Conservation (phyloP, 2,888 invertebrate species). For the Oithona nana region DNA sequence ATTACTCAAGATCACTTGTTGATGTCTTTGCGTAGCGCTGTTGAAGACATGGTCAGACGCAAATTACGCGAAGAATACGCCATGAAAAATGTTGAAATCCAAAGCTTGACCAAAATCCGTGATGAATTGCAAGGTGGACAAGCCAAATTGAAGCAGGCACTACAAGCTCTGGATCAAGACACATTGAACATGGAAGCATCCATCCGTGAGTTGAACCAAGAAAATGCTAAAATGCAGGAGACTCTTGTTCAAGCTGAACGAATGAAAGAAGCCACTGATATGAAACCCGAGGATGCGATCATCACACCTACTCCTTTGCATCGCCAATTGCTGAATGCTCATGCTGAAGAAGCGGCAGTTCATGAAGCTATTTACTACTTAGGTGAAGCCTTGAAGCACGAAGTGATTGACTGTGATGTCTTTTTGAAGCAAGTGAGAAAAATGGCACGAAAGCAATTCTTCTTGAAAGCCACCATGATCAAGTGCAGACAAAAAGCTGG, state of each 20-base stretch:
- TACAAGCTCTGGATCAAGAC: slow-evolving; percentile 54
- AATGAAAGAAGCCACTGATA: slow-evolving; percentile 31
- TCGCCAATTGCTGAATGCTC: slow-evolving; percentile 64
- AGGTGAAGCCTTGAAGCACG: slow-evolving; percentile 76
- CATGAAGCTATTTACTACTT: slow-evolving; percentile 98
- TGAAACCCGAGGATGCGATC: slow-evolving; percentile 7
- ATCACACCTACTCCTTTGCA: slow-evolving; percentile 17
- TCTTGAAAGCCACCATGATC: slow-evolving; percentile 81
- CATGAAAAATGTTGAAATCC: slow-evolving; percentile 75
- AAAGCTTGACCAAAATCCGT: slow-evolving; percentile 65
- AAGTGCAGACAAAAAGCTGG: slow-evolving; percentile 89
- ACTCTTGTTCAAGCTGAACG: slow-evolving; percentile 41
- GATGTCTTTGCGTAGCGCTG: slow-evolving; percentile 77
- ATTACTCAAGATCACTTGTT: slow-evolving; percentile 88
- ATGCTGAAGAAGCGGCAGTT: slow-evolving; percentile 90
- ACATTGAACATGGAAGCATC: slow-evolving; percentile 61
- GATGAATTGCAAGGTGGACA: slow-evolving; percentile 70
- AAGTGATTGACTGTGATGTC: slow-evolving; percentile 82
- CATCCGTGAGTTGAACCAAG: slow-evolving; percentile 59
- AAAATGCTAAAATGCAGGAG: slow-evolving; percentile 63
- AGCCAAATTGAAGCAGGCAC: slow-evolving; percentile 54
- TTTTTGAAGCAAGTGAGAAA: slow-evolving; percentile 91
- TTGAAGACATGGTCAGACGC: slow-evolving; percentile 77
- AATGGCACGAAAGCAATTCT: slow-evolving; percentile 85
- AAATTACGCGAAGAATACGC: slow-evolving; percentile 72